A percentile compares a stretch with the other conserved stretches of the same genome.
These are phyloP conservation scores for Invenusta paracnida DNA, from an alignment of 2,888 invertebrate genomes.

Conservation along the genomic window DNA sequence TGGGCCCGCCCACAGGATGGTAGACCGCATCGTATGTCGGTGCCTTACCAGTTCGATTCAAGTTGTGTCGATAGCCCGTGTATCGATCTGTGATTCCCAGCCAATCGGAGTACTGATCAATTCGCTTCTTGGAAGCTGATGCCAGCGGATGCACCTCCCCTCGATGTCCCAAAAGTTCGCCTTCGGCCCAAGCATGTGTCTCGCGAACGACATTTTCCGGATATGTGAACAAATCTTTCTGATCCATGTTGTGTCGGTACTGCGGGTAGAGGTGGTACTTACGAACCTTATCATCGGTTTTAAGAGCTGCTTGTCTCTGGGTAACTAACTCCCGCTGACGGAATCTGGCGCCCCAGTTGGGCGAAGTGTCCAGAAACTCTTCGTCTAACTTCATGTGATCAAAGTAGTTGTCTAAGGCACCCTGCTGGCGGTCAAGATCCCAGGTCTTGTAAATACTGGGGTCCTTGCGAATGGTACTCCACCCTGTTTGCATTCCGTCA, in stretches of 20 bases:
- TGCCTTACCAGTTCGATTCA: conserved; percentile 39
- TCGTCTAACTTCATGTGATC: conserved; percentile 36
- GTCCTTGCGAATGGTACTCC: neutral
- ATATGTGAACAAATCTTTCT: neutral
- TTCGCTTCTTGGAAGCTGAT: conserved; percentile 52
- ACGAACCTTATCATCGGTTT: conserved; percentile 14
- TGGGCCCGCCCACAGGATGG: neutral
- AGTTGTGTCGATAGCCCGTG: conserved; percentile 58
- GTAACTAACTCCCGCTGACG: conserved; percentile 34
- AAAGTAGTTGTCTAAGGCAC: conserved; percentile 23
- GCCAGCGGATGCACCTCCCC: conserved; percentile 52
- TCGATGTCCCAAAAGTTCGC: conserved; percentile 42
- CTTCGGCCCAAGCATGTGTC: conserved; percentile 63
- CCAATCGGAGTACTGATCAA: conserved; percentile 58
- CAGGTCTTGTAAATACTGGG: conserved; percentile 19
- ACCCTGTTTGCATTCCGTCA: neutral
- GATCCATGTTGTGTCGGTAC: conserved; percentile 9
- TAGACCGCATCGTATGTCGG: conserved; percentile 16
- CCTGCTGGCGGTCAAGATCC: conserved; percentile 31
- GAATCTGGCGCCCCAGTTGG: conserved; percentile 24
- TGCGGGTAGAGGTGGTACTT: neutral
- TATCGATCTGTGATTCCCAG: conserved; percentile 59
- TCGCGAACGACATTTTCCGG: conserved; percentile 64
- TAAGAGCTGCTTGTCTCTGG: conserved; percentile 24
- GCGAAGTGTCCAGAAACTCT: conserved; percentile 20